Base-by-base conservation (phyloP, 1,140 invertebrate genomes). In the Bradynema listronoti region DNA sequence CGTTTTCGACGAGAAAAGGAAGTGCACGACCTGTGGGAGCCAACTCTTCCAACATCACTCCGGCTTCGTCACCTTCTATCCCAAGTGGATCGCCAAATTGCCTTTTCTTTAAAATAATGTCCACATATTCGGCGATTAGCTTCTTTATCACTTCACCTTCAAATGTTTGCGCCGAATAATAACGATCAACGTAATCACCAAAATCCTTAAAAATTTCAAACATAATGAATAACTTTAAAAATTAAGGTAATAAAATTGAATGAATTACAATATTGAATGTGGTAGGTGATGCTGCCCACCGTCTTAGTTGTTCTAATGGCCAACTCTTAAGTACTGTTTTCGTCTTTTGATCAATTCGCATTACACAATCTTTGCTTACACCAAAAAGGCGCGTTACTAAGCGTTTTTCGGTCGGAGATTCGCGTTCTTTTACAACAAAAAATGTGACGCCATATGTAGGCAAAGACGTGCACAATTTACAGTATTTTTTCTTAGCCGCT, bases 401-500 rank as follows among this genome's bases (percentile, higher is more conserved):
- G 77, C 95, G 95, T 80, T 95, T 95, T 81, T 61, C 41, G 46
- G 42, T 94, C 43, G 90, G 90, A 78, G 90, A 88, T 88, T 91
- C 89, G 80, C 92, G 91, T 77, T 92, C 87, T 80, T 97, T 97
- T 6, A 98, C 93, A 16, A 97, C 81, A 81, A 96, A 98, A 83
- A 98, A 97, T 0, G 92, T 93, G 1, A 96, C 91, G 1, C 94
- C 93, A 79, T 97, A 97, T 0, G 93, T 98, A 70, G 87, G 89
- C 65, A 97, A 81, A 25, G 89, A 88, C 50, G 92, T 82, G 1
- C 91, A 92, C 25, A 87, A 87, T 80, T 91, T 90, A 34, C 59
- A 61, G 24, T 61, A 61, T 33, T 59, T 61, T 6, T 47, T 43
- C 50, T 46, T 61, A 25, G 59, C 59, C 1, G 59, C 59, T 14